A percentile compares a stretch with the other conserved stretches of the same genome.
Evolutionary conservation across 2,888 invertebrate genomes (phyloP).

Genomic region (Fragum sueziense): DNA sequence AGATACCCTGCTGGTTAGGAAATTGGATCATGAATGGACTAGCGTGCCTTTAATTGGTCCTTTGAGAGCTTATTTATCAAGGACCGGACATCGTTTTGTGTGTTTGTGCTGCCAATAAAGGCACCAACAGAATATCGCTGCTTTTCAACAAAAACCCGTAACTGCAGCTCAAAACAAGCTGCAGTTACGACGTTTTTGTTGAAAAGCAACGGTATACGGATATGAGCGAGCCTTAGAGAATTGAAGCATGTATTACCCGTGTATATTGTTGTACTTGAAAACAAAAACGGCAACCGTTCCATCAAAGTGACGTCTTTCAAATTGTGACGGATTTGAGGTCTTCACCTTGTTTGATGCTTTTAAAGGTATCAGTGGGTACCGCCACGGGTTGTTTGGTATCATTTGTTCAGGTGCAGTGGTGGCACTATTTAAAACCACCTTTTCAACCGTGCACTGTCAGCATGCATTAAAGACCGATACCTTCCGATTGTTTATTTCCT

Average conservation of each 20-base stretch:
- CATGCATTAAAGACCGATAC: too few species aligned
- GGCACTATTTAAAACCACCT: too few species aligned
- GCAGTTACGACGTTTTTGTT: too few species aligned
- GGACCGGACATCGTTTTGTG: constrained; percentile 26
- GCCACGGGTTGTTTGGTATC: too few species aligned
- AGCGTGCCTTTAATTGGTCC: constrained; percentile 43
- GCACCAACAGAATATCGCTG: neutral
- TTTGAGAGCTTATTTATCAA: neutral
- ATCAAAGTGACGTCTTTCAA: constrained; percentile 4
- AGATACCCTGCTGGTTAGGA: constrained; percentile 39
- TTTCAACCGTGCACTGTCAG: too few species aligned
- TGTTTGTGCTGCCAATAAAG: constrained; percentile 2
- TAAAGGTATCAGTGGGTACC: neutral
- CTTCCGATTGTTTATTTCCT: too few species aligned
- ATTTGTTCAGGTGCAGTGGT: too few species aligned
- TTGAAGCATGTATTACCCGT: neutral
- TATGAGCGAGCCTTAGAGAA: constrained; percentile 6
- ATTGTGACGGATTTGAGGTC: neutral
- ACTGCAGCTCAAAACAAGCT: too few species aligned
- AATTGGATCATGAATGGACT: constrained; percentile 41
- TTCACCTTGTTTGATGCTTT: neutral
- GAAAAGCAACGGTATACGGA: too few species aligned
- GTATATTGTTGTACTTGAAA: neutral
- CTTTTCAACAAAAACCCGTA: too few species aligned
- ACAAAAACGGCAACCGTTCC: neutral